Conservation (phyloP, 2,113 vertebrate species). For the Sclerurus mexicanus region DNA sequence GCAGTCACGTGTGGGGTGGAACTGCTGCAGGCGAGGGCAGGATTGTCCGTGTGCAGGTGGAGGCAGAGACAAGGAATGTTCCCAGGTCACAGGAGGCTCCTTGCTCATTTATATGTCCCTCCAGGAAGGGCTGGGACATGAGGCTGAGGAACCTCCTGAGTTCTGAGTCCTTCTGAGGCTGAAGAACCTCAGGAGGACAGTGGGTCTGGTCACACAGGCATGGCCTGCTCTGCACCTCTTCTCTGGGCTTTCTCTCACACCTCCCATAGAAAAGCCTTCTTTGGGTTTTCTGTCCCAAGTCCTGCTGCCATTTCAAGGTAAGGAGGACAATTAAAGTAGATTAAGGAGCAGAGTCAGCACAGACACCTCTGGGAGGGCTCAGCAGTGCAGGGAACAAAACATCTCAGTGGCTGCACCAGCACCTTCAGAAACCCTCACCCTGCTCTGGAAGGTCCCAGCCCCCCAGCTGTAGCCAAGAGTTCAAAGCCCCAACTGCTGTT, state of each 20-base stretch:
- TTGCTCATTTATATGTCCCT: not conserved
- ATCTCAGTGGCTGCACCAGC: not conserved
- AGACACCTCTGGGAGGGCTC: not conserved
- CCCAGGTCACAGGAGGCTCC: not conserved
- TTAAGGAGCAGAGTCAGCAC: not conserved
- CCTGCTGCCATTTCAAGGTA: not conserved
- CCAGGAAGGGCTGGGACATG: not conserved
- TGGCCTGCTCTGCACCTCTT: not conserved
- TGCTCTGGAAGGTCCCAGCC: not conserved
- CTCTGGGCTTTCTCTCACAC: not conserved
- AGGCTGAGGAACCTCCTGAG: not conserved
- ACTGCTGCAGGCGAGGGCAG: not conserved
- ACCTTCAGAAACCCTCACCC: not conserved
- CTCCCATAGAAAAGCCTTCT: not conserved
- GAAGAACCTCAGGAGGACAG: not conserved
- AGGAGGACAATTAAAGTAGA: not conserved
- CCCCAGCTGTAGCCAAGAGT: not conserved
- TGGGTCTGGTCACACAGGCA: not conserved
- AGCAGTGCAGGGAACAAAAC: not conserved
- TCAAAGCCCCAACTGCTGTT: not conserved
- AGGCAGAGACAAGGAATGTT: not conserved
- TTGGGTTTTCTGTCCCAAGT: not conserved
- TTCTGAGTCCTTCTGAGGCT: no score
- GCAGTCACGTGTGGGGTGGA: rapidly evolving
- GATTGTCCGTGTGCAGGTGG: not conserved